Percentiles rank a stretch among this genome's conserved stretches.
Conservation (phyloP, 2,888 invertebrate species). For the Pammene fasciana region DNA sequence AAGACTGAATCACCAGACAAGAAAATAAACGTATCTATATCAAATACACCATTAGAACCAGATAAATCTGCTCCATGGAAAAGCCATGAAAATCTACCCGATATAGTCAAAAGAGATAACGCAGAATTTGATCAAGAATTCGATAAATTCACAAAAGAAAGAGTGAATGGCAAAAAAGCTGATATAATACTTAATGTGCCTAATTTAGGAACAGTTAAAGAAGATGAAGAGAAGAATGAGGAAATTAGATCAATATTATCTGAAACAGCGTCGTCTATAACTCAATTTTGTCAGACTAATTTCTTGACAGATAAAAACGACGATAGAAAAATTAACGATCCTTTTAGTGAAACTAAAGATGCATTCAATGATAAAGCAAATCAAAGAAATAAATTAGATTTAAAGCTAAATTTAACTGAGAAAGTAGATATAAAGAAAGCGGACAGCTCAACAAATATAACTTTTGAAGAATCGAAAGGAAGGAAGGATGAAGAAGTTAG, state of each 20-base stretch:
- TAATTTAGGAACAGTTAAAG: constrained; percentile 69
- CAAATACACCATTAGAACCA: constrained; percentile 71
- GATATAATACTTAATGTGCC: constrained; percentile 61
- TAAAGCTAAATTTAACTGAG: constrained; percentile 42
- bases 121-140: constrained; percentile 76
- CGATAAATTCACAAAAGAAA: constrained; percentile 74
- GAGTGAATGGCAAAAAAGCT: constrained; percentile 60
- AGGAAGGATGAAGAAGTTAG: constrained; percentile 45
- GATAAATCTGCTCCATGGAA: constrained; percentile 63
- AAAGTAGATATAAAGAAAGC: constrained; percentile 38
- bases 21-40: constrained; percentile 54
- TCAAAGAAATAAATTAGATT: constrained; percentile 44
- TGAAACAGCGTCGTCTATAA: constrained; percentile 64
- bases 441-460: constrained; percentile 51
- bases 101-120: constrained; percentile 49
- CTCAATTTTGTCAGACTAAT: constrained; percentile 54
- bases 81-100: constrained; percentile 60
- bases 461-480: constrained; percentile 60
- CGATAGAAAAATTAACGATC: constrained; percentile 40
- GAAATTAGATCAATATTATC: constrained; percentile 60
- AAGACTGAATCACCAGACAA: constrained; percentile 55
- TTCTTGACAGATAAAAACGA: constrained; percentile 40
- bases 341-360: constrained; percentile 44
- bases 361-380: constrained; percentile 3
- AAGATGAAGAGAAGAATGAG: constrained; percentile 70